phyloP scores from a whole-genome alignment of 92 coral and sea anemone species.

The Porites lobata region DNA sequence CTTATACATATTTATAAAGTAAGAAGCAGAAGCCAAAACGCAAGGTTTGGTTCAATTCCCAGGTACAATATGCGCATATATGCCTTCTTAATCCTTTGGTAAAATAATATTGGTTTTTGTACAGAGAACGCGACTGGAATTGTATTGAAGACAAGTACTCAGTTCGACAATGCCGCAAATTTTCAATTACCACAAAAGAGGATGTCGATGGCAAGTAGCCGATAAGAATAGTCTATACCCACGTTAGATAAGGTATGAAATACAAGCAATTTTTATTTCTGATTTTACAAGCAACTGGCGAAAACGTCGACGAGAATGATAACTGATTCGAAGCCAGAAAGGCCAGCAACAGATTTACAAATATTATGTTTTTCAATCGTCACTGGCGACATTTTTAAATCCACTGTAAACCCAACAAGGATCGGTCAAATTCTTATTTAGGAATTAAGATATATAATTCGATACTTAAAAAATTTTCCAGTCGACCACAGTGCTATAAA shows the following conservation, averaged over 20 bases:
- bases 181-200: constrained; percentile 17
- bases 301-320: neutral
- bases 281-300: neutral
- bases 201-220: neutral
- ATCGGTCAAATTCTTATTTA: no score
- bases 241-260: constrained; percentile 15
- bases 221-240: neutral
- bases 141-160: neutral
- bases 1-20: no score
- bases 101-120: constrained; percentile 44
- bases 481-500: neutral
- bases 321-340: neutral
- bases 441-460: neutral
- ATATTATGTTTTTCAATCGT: neutral
- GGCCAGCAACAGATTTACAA: neutral
- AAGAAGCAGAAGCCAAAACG: no score
- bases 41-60: constrained; percentile 6
- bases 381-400: no score
- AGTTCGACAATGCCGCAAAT: constrained; percentile 9
- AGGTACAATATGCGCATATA: constrained; percentile 25
- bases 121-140: constrained; percentile 4
- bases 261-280: constrained; percentile 1
- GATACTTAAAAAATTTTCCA: neutral
- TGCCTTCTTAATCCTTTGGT: neutral
- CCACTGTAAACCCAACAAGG: no score